These are phyloP conservation scores for Bicyclus anynana DNA, from an alignment of 1,140 invertebrate genomes.

Conservation along the genomic window DNA sequence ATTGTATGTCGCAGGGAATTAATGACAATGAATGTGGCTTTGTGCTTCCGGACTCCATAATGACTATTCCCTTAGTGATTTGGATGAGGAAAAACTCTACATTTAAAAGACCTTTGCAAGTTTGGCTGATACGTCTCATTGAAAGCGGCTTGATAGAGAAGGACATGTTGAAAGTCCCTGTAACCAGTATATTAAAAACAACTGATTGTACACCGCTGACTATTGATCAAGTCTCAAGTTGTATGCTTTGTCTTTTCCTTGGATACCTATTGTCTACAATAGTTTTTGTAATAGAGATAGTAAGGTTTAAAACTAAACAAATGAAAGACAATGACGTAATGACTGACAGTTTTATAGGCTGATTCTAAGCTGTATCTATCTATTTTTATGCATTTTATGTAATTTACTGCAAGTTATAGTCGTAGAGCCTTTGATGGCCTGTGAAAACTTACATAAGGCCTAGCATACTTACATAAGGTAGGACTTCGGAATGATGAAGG, in stretches of 20 bases:
- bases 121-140: conserved; percentile 45
- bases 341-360: too few species aligned
- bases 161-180: conserved; percentile 29
- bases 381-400: too few species aligned
- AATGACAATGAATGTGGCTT: conserved; percentile 48
- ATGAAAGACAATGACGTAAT: neutral
- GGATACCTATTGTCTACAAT: conserved; percentile 38
- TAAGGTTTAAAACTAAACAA: conserved; percentile 17
- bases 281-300: conserved; percentile 43
- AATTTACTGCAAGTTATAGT: too few species aligned
- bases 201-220: conserved; percentile 42
- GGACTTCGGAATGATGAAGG: too few species aligned
- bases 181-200: conserved; percentile 19
- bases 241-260: conserved; percentile 36
- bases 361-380: too few species aligned
- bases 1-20: conserved; percentile 43
- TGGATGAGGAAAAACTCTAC: conserved; percentile 54
- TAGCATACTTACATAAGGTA: too few species aligned
- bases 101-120: conserved; percentile 33
- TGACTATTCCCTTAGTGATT: conserved; percentile 51
- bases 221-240: conserved; percentile 38
- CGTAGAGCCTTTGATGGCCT: too few species aligned
- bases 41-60: conserved; percentile 54
- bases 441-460: too few species aligned
- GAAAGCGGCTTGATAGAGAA: conserved; percentile 48